phyloP scores from a whole-genome alignment of 2,888 invertebrate genomes.

The Nematopogon swammerdamellus region DNA sequence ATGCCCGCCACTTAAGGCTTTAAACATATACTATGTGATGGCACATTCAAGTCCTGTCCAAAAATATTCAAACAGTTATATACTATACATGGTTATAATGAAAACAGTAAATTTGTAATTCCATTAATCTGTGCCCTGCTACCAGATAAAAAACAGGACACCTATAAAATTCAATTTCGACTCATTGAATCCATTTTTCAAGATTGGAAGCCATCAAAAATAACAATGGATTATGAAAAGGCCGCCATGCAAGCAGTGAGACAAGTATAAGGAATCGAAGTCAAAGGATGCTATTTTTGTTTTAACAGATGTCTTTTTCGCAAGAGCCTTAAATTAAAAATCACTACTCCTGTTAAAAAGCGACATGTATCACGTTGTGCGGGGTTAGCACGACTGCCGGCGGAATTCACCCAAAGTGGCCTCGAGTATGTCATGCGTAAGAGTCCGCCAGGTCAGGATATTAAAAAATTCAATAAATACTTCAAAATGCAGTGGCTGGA shows the following conservation, averaged over 20 bases:
- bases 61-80: too few species aligned
- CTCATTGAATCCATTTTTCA: conserved; percentile 1
- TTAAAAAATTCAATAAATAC: conserved; percentile 1
- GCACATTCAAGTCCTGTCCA: too few species aligned
- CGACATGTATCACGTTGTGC: conserved; percentile 1
- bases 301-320: conserved; percentile 1
- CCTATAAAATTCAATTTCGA: conserved; percentile 3
- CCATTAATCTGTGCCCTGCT: conserved; percentile 4
- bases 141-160: conserved; percentile 2
- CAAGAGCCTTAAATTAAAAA: neutral
- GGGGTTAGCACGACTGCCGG: conserved; percentile 1
- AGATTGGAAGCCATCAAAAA: conserved; percentile 1
- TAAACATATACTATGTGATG: too few species aligned
- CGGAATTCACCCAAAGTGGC: neutral
- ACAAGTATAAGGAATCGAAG: conserved; percentile 1
- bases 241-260: conserved; percentile 2
- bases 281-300: conserved; percentile 1
- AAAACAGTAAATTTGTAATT: neutral
- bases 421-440: conserved; percentile 1
- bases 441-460: neutral
- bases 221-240: conserved; percentile 1
- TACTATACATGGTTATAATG: too few species aligned
- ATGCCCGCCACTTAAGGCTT: too few species aligned
- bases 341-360: conserved; percentile 1
- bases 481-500: neutral